Base-by-base conservation (phyloP, 2,797 vertebrate species). In the Apogon talboti region DNA sequence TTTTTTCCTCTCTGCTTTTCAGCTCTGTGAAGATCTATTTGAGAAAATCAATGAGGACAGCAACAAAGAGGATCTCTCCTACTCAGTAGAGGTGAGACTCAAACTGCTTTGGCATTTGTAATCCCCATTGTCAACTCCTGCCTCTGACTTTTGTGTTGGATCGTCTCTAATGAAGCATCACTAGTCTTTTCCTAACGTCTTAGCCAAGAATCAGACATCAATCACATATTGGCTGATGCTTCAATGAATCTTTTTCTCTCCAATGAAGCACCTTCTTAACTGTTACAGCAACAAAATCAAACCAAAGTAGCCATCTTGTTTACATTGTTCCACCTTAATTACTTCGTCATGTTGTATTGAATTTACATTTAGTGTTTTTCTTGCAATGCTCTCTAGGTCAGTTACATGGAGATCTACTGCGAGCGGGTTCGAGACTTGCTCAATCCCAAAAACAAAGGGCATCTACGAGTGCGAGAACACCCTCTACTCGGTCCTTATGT, bases 381-480 rank as follows among this genome's bases (percentile, higher is more conserved):
- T 28, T 28, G 24, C 24, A 6, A 28, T 12, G 16, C 65, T 18
- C 16, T 51, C 3, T 43, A 99, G 98, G 98, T 99, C 76, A 99
- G 98, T 89, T 99, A 99, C 91, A 99, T 99, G 98, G 98, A 99
- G 87, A 99, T 99, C 74, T 99, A 99, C 87, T 99, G 98, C 1
- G 98, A 99, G 63, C 96, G 98, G 0, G 98, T 99, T 59, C 95
- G 98, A 2, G 98, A 99, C 86, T 93, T 99, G 53, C 91, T 99
- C 69, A 99, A 99, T 74, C 98, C 98, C 66, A 99, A 99, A 88
- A 99, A 99, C 90, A 99, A 99, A 89, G 98, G 98, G 3, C 98
- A 99, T 84, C 92, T 99, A 58, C 94, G 98, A 0, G 98, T 99
- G 56, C 90, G 98, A 73, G 98, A 99, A 82, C 98, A 99, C 63